Evolutionary conservation across 30 jellyfish, hydroid and myxozoan genomes (phyloP).

Genomic region (Clytia hemisphaerica): DNA sequence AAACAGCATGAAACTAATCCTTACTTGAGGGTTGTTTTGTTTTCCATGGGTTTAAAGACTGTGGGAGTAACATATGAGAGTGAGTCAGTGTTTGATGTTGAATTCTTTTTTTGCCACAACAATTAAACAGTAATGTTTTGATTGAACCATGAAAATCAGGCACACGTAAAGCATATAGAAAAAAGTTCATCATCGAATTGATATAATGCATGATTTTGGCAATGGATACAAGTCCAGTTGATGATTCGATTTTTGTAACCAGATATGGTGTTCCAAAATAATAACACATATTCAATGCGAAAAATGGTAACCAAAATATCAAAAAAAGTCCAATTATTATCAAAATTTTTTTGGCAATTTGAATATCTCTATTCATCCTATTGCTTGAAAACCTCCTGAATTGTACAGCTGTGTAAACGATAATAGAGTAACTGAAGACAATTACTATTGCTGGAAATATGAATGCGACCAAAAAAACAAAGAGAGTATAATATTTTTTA

Average conservation of each 20-base stretch:
- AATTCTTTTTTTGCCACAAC: too few relatives aligned
- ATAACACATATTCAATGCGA: slow-evolving; percentile 39
- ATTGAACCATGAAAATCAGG: slow-evolving; percentile 70
- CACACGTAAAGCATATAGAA: slow-evolving; percentile 72
- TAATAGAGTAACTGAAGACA: slow-evolving; percentile 33
- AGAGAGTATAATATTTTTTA: too few relatives aligned
- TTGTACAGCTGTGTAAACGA: slow-evolving; percentile 52
- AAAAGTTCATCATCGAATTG: slow-evolving; percentile 79
- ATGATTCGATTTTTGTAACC: too few relatives aligned
- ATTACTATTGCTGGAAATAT: slow-evolving; percentile 48
- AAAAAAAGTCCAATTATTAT: slow-evolving; percentile 62
- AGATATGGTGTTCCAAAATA: too few relatives aligned
- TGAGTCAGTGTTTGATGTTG: too few relatives aligned
- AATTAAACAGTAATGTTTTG: slow-evolving; percentile 41
- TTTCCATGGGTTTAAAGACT: too few relatives aligned
- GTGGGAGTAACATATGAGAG: too few relatives aligned
- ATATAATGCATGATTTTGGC: slow-evolving; percentile 59
- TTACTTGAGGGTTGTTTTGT: too few relatives aligned
- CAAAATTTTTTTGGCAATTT: slow-evolving; percentile 60
- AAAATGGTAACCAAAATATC: slow-evolving; percentile 75
- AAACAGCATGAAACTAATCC: too few relatives aligned
- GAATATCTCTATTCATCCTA: slow-evolving; percentile 56
- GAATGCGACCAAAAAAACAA: slow-evolving; percentile 19
- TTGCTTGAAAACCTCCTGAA: too few relatives aligned
- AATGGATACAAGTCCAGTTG: slow-evolving; percentile 1